Base-by-base conservation (phyloP, 2,888 invertebrate genomes). In the Carcina quercana region DNA sequence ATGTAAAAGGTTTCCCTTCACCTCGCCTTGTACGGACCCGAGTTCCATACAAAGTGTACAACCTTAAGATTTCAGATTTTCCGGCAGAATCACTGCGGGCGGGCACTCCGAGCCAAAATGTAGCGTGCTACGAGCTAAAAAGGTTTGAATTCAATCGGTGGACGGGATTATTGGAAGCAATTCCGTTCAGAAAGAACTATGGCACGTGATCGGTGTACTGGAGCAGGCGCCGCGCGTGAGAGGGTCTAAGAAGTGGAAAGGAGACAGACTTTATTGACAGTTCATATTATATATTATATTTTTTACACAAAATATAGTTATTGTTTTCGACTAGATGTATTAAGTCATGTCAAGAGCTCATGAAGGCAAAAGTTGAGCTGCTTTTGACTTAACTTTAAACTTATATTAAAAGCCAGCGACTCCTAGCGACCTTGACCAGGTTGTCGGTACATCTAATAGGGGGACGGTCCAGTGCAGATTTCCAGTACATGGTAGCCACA, bases 161-260 rank as follows among this genome's bases (percentile, higher is more conserved):
- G 45, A 47, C 48, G 45, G 47, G 56, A 64, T 72, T 76, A 72
- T 72, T 71, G 73, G 74, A 69, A 71, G 69, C 79, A 78, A 82
- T 82, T 75, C 74, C 69, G 72, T 69, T 73, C 71, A 67, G 72
- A 79, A 79, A 79, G 79, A 79, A 82, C 65, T 75, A 70, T 67
- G 67, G 59, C 43, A 74, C 82, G 82, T 83, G 82, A 68, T 57
- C 50, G 26, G 80, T 50, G 51, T 75, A 42, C 50, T 37, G 50
- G 62, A 59, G 50, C 37, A 43, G 50, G 45, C 39, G 43, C 30
- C 25, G 42, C 37, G 43, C 45, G 47, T 45, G 52, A 50, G 51
- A 57, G 61, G 53, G 61, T 53, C 56, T 56, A 56, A 62, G n/a
- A 58, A 60, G 55, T 50, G 54, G 49, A 42, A 39, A 47, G 50